Evolutionary conservation across 2,888 invertebrate species (phyloP).

Genomic region (Rhodophaea formosa): DNA sequence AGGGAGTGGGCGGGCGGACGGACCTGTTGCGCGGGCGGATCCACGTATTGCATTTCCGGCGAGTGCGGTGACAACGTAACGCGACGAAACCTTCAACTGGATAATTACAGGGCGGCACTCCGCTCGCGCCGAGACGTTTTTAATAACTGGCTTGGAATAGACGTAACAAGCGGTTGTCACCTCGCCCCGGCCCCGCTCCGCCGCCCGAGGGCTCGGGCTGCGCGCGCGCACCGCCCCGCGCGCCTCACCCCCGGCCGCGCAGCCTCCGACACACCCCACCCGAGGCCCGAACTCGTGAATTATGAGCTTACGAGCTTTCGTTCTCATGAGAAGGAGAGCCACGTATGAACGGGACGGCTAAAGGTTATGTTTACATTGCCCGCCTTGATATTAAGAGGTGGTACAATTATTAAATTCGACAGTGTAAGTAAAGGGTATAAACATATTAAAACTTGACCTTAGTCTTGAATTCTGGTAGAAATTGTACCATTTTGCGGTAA

Average conservation of each 20-base stretch:
- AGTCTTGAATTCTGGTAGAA: not conserved
- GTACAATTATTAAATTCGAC: constrained; percentile 32
- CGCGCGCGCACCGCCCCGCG: constrained; percentile 50
- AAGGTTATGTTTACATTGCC: constrained; percentile 53
- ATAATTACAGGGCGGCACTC: constrained; percentile 81
- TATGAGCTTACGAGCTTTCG: constrained; percentile 61
- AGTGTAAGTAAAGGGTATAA: constrained; percentile 16
- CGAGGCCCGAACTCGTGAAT: constrained; percentile 56
- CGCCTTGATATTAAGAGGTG: constrained; percentile 29
- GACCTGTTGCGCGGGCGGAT: constrained; percentile 78
- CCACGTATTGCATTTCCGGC: constrained; percentile 78
- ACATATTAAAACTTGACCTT: not conserved
- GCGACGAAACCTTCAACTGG: constrained; percentile 71
- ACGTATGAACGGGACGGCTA: constrained; percentile 49
- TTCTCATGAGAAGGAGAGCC: constrained; percentile 48
- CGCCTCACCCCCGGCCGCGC: constrained; percentile 43
- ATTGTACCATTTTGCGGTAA: too few relatives aligned
- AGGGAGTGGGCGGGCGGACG: constrained; percentile 66
- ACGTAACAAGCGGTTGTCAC: constrained; percentile 81
- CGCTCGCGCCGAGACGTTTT: constrained; percentile 82
- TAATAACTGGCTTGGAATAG: constrained; percentile 82
- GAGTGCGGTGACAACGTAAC: constrained; percentile 70
- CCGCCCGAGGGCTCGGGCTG: constrained; percentile 56
- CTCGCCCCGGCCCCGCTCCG: constrained; percentile 66
- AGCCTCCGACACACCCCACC: constrained; percentile 68